These are phyloP conservation scores for Drosophila miranda DNA, from an alignment of 1,140 invertebrate species.

Conservation along the genomic window DNA sequence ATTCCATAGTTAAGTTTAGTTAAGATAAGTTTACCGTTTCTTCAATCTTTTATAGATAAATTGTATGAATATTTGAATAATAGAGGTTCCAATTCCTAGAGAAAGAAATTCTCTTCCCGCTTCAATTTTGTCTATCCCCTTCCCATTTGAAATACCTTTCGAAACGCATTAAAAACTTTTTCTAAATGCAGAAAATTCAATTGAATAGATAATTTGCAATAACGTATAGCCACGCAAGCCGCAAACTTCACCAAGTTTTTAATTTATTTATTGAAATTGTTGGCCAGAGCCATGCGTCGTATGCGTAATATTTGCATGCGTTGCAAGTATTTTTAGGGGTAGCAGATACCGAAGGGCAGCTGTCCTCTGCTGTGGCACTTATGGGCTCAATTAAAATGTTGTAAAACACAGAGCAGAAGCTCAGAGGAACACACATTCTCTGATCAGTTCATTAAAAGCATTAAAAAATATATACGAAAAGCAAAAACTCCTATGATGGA, in stretches of 20 bases:
- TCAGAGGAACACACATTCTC: slow-evolving; percentile 45
- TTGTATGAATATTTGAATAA: too few species aligned
- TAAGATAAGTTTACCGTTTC: too few species aligned
- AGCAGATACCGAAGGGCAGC: slow-evolving; percentile 34
- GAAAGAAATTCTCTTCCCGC: too few species aligned
- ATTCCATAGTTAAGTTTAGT: too few species aligned
- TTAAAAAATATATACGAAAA: slow-evolving; percentile 22
- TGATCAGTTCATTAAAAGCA: slow-evolving; percentile 73
- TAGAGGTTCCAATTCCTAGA: too few species aligned
- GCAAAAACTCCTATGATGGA: slow-evolving; percentile 36
- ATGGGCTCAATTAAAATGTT: slow-evolving; percentile 66
- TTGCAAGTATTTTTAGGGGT: neutral
- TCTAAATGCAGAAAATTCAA: slow-evolving; percentile 33
- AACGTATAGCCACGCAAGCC: slow-evolving; percentile 53
- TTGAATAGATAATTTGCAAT: slow-evolving; percentile 63
- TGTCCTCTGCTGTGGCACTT: slow-evolving; percentile 25
- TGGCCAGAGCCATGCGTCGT: slow-evolving; percentile 29
- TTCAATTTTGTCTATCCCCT: too few species aligned
- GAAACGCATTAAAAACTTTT: slow-evolving; percentile 16
- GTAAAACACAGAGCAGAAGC: slow-evolving; percentile 30
- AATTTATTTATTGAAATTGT: slow-evolving; percentile 7
- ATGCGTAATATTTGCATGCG: slow-evolving; percentile 51
- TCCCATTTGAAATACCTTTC: too few species aligned
- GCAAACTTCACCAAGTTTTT: slow-evolving; percentile 12
- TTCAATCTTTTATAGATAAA: too few species aligned